Conservation (phyloP, 2,113 vertebrate genomes). For the Ondatra zibethicus region DNA sequence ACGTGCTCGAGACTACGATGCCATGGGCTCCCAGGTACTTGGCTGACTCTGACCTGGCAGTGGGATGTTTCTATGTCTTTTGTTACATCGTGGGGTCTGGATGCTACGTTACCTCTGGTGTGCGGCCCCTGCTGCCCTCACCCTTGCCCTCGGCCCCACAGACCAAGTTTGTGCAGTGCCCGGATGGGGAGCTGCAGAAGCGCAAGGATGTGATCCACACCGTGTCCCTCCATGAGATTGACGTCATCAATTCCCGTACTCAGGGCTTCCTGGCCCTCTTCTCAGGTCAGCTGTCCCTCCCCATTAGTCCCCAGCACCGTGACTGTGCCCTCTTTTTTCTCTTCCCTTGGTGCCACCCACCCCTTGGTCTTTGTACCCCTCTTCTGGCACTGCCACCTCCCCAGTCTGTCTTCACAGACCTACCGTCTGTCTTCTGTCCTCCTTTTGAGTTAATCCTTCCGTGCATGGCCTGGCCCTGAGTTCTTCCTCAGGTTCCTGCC, state of each 20-base stretch:
- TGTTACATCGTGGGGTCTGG: rapidly evolving
- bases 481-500: no score
- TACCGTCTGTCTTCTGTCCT: no score
- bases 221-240: slow-evolving; percentile 95
- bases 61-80: neutral
- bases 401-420: no score
- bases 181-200: slow-evolving; percentile 96
- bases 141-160: slow-evolving; percentile 36
- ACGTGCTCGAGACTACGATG: slow-evolving; percentile 94
- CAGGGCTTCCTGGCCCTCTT: slow-evolving; percentile 97
- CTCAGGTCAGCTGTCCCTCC: slow-evolving; percentile 85
- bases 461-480: neutral
- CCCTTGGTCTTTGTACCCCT: no score
- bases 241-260: slow-evolving; percentile 97
- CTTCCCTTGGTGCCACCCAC: neutral
- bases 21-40: slow-evolving; percentile 95
- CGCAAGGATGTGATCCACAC: slow-evolving; percentile 97
- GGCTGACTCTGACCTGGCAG: rapidly evolving
- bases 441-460: neutral
- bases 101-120: neutral
- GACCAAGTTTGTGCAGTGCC: slow-evolving; percentile 98
- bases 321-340: no score
- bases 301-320: no score
- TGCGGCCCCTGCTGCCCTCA: neutral
- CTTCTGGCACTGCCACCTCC: neutral